Percentiles rank a stretch among this genome's conserved stretches.
These are phyloP conservation scores for Toxotes lorentzi DNA, from an alignment of 2,797 vertebrate species.

Conservation along the genomic window DNA sequence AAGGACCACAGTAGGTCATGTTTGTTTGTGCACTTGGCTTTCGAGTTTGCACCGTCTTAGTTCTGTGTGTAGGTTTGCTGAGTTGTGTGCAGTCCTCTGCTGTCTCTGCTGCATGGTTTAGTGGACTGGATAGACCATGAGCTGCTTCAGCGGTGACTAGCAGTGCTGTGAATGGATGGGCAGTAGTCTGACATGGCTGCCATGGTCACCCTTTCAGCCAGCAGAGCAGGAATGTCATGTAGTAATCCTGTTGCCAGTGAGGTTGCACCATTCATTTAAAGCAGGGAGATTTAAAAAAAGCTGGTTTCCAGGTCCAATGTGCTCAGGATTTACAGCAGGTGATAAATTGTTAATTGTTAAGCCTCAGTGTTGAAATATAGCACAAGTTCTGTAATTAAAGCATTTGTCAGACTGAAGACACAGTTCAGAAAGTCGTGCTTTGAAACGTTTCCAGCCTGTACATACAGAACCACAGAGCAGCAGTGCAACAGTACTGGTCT, in stretches of 20 bases:
- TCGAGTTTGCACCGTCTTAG: slow-evolving; percentile 19
- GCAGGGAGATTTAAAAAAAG: slow-evolving; percentile 17
- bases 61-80: slow-evolving; percentile 27
- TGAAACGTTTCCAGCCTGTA: not conserved
- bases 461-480: not conserved
- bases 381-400: not conserved
- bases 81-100: slow-evolving; percentile 24
- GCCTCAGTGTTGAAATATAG: not conserved
- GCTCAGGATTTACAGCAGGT: slow-evolving; percentile 13
- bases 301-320: not conserved
- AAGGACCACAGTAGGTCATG: slow-evolving; percentile 12
- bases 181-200: slow-evolving; percentile 41
- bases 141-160: slow-evolving; percentile 36
- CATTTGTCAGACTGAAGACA: not conserved
- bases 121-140: slow-evolving; percentile 27
- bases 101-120: slow-evolving; percentile 25
- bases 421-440: no score
- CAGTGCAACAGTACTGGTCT: not conserved
- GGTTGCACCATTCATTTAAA: slow-evolving; percentile 39
- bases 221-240: slow-evolving; percentile 53
- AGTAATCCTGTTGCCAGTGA: slow-evolving; percentile 50
- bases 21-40: slow-evolving; percentile 38
- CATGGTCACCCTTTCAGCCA: slow-evolving; percentile 47
- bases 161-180: slow-evolving; percentile 48
- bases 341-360: not conserved